Evolutionary conservation across 2,113 vertebrate species (phyloP).

Genomic region (Ictalurus furcatus): DNA sequence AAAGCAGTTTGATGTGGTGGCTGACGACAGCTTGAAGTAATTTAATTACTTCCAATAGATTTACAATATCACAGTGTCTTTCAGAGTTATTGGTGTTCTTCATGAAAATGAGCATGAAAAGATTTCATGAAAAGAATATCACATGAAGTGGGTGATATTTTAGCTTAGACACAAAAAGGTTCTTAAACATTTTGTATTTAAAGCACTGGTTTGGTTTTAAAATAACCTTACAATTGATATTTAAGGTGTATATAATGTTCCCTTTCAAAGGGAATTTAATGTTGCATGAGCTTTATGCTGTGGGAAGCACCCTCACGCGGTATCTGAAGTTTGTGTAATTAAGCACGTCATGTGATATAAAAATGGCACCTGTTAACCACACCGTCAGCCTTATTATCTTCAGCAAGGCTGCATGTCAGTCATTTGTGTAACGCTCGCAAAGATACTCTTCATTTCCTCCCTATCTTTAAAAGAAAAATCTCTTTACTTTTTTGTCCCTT

Average conservation of each 20-base stretch:
- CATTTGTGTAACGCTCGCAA: too few species aligned
- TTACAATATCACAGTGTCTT: background rate
- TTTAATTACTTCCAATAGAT: background rate
- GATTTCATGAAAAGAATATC: background rate
- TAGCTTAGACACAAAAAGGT: background rate
- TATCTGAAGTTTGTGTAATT: too few species aligned
- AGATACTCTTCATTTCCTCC: too few species aligned
- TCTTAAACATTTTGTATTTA: background rate
- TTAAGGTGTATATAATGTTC: background rate
- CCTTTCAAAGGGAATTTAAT: too few species aligned
- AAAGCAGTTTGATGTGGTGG: constrained; percentile 1
- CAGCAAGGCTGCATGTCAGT: too few species aligned
- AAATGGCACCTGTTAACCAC: too few species aligned
- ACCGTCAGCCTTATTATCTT: too few species aligned
- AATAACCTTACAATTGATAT: background rate
- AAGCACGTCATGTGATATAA: too few species aligned
- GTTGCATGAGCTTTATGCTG: too few species aligned
- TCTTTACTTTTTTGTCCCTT: too few species aligned
- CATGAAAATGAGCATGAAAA: background rate
- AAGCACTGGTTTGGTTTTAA: background rate
- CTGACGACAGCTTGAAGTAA: background rate
- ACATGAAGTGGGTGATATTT: background rate
- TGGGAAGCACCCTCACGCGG: too few species aligned
- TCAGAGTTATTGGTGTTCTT: background rate
- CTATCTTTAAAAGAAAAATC: too few species aligned